Evolutionary conservation across 2,888 invertebrate species (phyloP).

Genomic region (Asteroscopus sphinx): DNA sequence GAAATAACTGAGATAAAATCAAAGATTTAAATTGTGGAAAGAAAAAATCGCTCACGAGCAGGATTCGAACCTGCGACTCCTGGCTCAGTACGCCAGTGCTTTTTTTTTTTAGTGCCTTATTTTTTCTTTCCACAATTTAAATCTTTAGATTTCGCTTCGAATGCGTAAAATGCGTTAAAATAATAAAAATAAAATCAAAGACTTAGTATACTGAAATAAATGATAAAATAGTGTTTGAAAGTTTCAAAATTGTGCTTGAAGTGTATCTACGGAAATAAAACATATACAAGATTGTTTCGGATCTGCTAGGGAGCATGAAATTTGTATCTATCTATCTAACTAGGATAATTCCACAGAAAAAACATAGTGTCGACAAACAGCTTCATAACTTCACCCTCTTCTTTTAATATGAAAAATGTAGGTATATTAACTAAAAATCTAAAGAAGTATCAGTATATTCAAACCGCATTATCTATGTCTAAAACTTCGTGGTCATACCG

Average conservation of each 20-base stretch:
- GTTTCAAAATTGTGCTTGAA: neutral
- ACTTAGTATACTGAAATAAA: too few species aligned
- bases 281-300: conserved; percentile 11
- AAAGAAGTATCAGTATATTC: neutral
- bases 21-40: too few species aligned
- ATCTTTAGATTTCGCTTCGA: too few species aligned
- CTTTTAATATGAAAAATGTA: neutral
- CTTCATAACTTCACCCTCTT: neutral
- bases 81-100: too few species aligned
- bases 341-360: conserved; percentile 13
- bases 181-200: too few species aligned
- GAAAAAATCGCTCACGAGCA: too few species aligned
- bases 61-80: too few species aligned
- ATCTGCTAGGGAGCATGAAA: conserved; percentile 30
- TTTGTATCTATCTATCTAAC: conserved; percentile 25
- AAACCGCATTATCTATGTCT: conserved; percentile 11
- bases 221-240: neutral
- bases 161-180: too few species aligned
- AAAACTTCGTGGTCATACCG: conserved; percentile 30
- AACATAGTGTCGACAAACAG: conserved; percentile 1
- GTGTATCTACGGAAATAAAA: conserved; percentile 1
- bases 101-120: too few species aligned
- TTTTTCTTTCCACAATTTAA: too few species aligned
- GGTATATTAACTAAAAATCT: neutral
- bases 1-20: too few species aligned